Base-by-base conservation (phyloP, 2,888 invertebrate species). In the Gryllus longicercus region DNA sequence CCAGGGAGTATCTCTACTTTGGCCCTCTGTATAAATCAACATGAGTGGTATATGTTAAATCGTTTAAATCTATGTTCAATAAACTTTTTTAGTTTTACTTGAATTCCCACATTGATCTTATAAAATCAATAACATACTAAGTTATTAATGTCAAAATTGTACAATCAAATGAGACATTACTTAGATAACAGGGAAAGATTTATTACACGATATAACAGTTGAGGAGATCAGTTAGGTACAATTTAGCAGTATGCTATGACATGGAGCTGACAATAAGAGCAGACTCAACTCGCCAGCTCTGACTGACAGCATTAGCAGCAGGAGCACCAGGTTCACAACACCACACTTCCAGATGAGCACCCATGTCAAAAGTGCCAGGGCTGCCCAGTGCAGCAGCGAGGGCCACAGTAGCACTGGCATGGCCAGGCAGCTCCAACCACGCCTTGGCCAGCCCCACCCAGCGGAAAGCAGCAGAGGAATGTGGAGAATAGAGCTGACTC, bases 361-460 rank as follows among this genome's bases (percentile, higher is more conserved):
- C 92, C 81, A 93, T 88, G 83, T 92, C 90, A 86, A 92, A 93
- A 11, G 92, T 91, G 81, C 93, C 93, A 51, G 93, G 91, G 74
- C 89, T 87, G 50, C 91, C 89, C 83, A 92, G 88, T 81, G 91
- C 88, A 23, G 91, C 92, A 80, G 91, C 88, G 85, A 93, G 89
- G 85, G 88, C 88, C 84, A 93, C 88, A 84, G 89, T 89, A 83
- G 89, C 89, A 82, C 87, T 85, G 83, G 88, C 87, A 84, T 90
- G 90, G 83, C 90, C 88, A 84, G 88, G 88, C 83, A 92, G 86
- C 51, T 85, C 83, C 79, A 86, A 85, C 81, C 85, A 82, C 86
- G 89, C 83, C 86, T 89, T 83, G 84, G 87, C 85, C 85, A 89
- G 85, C 85, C 89, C 83, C 82, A 85, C 83, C 86, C 89, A 86